A percentile compares a stretch with the other conserved stretches of the same genome.
These are phyloP conservation scores for Carassius auratus DNA, from an alignment of 2,113 vertebrate species.

Conservation along the genomic window DNA sequence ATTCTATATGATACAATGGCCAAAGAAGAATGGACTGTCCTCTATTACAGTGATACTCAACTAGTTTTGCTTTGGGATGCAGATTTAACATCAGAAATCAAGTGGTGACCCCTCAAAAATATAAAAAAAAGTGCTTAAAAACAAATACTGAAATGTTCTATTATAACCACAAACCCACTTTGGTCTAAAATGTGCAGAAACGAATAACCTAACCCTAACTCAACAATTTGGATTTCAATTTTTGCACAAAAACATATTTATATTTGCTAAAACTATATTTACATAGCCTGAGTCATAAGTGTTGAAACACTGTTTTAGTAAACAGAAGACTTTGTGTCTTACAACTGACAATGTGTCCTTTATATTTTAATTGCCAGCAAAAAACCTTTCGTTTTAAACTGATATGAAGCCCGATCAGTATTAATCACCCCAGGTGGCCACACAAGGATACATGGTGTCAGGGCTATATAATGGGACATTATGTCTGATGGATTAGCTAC, in stretches of 20 bases:
- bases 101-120: neutral
- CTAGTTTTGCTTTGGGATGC: neutral
- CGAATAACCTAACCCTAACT: too few relatives aligned
- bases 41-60: neutral
- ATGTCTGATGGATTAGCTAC: conserved; percentile 42
- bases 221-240: neutral
- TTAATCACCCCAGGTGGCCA: conserved; percentile 50
- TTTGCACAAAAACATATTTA: neutral
- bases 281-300: neutral
- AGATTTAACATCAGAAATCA: neutral
- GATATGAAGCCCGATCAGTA: conserved; percentile 62
- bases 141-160: neutral
- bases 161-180: neutral
- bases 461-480: conserved; percentile 42
- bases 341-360: conserved; percentile 43
- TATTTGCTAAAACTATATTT: neutral
- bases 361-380: conserved; percentile 15
- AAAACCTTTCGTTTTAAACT: too few relatives aligned
- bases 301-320: neutral
- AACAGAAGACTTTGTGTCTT: neutral
- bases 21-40: neutral
- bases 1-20: neutral
- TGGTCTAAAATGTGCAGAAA: too few relatives aligned
- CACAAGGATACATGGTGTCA: conserved; percentile 5
- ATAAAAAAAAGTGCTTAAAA: neutral